Percentiles rank a stretch among this genome's conserved stretches.
Evolutionary conservation across 2,113 vertebrate genomes (phyloP).

Genomic region (Nematolebias whitei): DNA sequence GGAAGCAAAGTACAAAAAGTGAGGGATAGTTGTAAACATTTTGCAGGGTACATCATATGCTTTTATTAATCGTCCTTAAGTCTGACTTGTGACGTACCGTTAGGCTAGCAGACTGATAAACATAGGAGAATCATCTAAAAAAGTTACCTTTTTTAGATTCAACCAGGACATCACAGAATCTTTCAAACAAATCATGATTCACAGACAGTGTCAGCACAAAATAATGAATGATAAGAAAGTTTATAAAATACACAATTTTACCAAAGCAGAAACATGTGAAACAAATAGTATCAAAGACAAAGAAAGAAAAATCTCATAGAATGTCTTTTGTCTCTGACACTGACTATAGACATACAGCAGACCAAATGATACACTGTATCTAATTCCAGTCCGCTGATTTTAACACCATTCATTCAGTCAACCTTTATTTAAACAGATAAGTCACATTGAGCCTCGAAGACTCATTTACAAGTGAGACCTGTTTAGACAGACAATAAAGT

Average conservation of each 20-base stretch:
- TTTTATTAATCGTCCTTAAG: no score
- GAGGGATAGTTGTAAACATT: no score
- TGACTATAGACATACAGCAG: neutral
- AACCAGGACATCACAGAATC: slow-evolving; percentile 20
- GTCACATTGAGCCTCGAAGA: no score
- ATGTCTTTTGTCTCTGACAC: neutral
- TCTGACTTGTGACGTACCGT: slow-evolving; percentile 12
- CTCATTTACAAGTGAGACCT: no score
- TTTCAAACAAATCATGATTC: slow-evolving; percentile 15
- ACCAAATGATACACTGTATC: neutral
- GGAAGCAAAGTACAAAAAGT: no score
- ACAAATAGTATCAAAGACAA: neutral
- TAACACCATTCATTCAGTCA: no score
- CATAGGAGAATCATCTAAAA: slow-evolving; percentile 13
- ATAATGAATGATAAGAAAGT: neutral
- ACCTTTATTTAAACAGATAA: no score
- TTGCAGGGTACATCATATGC: no score
- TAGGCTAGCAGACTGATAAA: slow-evolving; percentile 25
- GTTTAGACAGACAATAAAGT: no score
- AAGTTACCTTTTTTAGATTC: slow-evolving; percentile 38
- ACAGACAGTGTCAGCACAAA: neutral
- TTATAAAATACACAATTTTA: neutral
- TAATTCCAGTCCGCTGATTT: neutral
- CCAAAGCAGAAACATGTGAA: neutral
- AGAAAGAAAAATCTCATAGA: neutral